These are phyloP conservation scores for Catocala fraxini DNA, from an alignment of 2,888 invertebrate species.

Conservation along the genomic window DNA sequence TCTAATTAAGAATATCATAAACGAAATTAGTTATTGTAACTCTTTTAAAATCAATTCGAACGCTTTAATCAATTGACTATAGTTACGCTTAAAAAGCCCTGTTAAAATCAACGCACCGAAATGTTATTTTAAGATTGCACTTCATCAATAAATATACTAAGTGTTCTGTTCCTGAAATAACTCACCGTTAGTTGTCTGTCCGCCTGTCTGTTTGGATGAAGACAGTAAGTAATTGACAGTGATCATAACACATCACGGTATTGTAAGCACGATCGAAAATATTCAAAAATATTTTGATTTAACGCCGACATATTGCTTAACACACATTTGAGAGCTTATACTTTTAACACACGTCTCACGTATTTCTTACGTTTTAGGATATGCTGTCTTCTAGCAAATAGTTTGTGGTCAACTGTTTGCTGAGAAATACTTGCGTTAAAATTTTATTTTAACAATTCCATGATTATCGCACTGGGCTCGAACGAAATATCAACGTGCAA, in stretches of 20 bases:
- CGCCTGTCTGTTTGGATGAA: constrained; percentile 2
- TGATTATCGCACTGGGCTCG: too few species aligned
- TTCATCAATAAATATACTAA: background rate
- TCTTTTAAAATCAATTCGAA: too few species aligned
- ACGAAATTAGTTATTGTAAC: too few species aligned
- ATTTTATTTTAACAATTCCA: too few species aligned
- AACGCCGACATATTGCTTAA: background rate
- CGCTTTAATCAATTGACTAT: too few species aligned
- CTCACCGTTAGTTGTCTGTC: background rate
- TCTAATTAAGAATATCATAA: too few species aligned
- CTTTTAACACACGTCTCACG: background rate
- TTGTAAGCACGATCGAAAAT: constrained; percentile 35
- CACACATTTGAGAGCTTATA: background rate
- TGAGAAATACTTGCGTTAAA: too few species aligned
- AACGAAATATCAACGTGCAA: too few species aligned
- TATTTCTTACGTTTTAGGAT: too few species aligned
- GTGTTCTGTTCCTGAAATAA: background rate
- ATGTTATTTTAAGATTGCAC: background rate
- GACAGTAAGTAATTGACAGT: constrained; percentile 14
- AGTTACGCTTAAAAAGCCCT: background rate
- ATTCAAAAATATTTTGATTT: constrained; percentile 34
- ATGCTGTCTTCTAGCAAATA: too few species aligned
- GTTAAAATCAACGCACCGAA: background rate
- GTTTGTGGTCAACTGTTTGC: too few species aligned
- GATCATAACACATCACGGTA: constrained; percentile 49